Conservation (phyloP, 2,797 vertebrate genomes). For the Crypturellus tataupa region DNA sequence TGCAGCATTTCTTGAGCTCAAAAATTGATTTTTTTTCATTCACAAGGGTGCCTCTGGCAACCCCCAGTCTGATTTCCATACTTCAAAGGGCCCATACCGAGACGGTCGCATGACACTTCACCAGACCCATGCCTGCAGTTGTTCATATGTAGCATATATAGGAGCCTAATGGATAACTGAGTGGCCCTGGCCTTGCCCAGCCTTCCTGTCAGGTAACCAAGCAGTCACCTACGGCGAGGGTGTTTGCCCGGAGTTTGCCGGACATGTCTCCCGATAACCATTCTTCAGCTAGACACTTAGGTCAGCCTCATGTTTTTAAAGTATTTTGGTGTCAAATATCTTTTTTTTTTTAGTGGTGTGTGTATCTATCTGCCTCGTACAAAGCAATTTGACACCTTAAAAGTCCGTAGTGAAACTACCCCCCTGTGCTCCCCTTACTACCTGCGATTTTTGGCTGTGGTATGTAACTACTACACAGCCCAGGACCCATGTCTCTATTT, state of each 20-base stretch:
- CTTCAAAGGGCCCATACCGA: not conserved
- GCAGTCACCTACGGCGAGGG: rapidly evolving
- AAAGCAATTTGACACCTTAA: not conserved
- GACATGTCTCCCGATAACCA: not conserved
- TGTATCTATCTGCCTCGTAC: not conserved
- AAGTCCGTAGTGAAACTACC: not conserved
- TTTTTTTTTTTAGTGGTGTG: not conserved
- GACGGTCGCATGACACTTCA: not conserved
- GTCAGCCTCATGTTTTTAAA: not conserved
- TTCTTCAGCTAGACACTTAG: not conserved
- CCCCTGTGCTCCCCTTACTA: not conserved
- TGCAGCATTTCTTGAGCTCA: not conserved
- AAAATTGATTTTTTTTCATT: not conserved
- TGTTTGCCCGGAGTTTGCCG: not conserved
- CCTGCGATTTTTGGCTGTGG: not conserved
- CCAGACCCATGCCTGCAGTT: rapidly evolving
- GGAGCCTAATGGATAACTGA: not conserved
- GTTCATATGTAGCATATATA: not conserved
- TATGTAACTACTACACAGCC: not conserved
- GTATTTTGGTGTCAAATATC: not conserved
- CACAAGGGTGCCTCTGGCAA: not conserved
- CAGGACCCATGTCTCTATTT: slow-evolving; percentile 14
- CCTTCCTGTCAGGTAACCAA: not conserved
- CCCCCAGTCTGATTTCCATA: not conserved
- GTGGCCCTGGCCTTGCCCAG: not conserved